Base-by-base conservation (phyloP, 2,888 invertebrate genomes). In the Megamerina dolium region DNA sequence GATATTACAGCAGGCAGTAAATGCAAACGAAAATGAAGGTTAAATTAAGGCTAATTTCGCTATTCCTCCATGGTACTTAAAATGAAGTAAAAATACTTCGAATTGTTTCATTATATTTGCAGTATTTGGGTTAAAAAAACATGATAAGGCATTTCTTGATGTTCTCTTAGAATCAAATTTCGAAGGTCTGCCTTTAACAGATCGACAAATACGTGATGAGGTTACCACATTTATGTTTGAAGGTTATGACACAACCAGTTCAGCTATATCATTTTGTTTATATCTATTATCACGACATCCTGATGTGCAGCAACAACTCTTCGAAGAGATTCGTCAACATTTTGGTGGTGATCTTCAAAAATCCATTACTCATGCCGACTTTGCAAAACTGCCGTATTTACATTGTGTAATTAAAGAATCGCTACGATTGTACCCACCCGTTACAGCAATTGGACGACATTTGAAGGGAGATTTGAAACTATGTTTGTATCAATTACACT, bases 151-250 rank as follows among this genome's bases (percentile, higher is more conserved):
- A 0, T 78, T 85, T 52, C 65, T 85, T 56, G 85, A 85, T 70
- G 66, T 83, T 5, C 64, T 85, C 5, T 60, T 85, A 14, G 70
- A 80, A 39, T 72, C 79, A 1, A 76, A 73, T 49, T 65, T 75
- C 8, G 74, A 78, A 34, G 80, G 78, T 1, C 55, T 73, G 41
- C 74, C 73, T 8, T 67, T 85, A 37, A 73, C 75, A 1, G 75
- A 79, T 44, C 67, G 75, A 13, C 76, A 78, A 43, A 76, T 85
- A 16, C 72, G 80, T 35, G 81, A 83, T 58, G 82, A 85, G 72
- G 81, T 84, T 0, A 80, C 82, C 53, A 85, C 85, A 0, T 83
- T 85, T 55, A 80, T 84, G 77, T 85, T 85, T 64, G 83, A 78
- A 38, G 70, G 71, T 2, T 69, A 70, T 39, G 70, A 71, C 23